These are phyloP conservation scores for Valencia hispanica DNA, from an alignment of 2,797 vertebrate species.

Conservation along the genomic window DNA sequence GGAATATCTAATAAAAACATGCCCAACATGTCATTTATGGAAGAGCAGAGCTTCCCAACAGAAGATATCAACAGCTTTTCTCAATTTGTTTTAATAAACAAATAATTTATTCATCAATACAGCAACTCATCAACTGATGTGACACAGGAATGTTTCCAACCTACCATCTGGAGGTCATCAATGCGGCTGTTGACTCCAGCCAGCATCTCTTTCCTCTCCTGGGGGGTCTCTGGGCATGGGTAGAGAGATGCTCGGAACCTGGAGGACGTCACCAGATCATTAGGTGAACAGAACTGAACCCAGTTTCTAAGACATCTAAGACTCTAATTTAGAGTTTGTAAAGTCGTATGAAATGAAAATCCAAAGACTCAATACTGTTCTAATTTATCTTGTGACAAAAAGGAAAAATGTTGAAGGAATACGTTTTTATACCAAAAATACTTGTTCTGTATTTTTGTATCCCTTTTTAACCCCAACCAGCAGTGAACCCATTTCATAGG, in stretches of 20 bases:
- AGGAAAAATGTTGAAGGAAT: neutral
- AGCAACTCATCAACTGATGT: neutral
- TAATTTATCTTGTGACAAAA: neutral
- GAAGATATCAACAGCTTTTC: neutral
- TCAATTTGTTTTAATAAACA: neutral
- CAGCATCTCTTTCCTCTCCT: slow-evolving; percentile 98
- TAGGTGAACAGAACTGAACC: neutral
- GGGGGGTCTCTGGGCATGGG: slow-evolving; percentile 95
- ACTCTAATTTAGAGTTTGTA: neutral
- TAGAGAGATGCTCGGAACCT: slow-evolving; percentile 98
- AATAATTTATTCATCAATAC: neutral
- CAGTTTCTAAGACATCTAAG: neutral
- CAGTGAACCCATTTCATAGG: neutral
- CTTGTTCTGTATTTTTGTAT: neutral
- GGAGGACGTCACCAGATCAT: slow-evolving; percentile 19
- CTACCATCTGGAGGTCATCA: slow-evolving; percentile 97
- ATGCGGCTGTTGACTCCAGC: slow-evolving; percentile 97
- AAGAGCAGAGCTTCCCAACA: neutral
- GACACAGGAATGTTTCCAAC: neutral
- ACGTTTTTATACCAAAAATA: neutral
- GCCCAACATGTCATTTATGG: neutral
- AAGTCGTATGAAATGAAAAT: neutral
- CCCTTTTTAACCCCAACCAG: neutral
- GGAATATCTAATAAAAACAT: neutral
- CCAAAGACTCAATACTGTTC: neutral